Conservation (phyloP, 2,888 invertebrate species). For the Leucoptera coffeella region DNA sequence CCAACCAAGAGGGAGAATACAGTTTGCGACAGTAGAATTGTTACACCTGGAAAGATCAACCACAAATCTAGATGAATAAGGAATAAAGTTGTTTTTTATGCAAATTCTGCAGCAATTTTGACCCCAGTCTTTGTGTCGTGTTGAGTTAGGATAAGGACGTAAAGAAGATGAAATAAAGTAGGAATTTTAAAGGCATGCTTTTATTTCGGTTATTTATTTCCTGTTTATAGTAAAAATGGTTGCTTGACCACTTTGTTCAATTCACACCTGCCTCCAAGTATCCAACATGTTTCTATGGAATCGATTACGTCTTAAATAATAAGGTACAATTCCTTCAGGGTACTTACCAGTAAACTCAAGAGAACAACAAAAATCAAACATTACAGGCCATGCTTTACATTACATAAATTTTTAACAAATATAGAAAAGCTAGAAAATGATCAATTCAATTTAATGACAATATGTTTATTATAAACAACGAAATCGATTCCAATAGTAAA, state of each 20-base stretch:
- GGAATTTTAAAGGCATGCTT: too few species aligned
- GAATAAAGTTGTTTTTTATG: neutral
- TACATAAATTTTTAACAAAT: too few species aligned
- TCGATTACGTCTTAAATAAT: constrained; percentile 28
- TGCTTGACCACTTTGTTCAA: neutral
- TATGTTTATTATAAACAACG: too few species aligned
- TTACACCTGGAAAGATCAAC: constrained; percentile 91
- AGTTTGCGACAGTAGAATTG: constrained; percentile 98
- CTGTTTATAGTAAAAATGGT: neutral
- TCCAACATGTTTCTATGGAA: constrained; percentile 29
- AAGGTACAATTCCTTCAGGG: constrained; percentile 10
- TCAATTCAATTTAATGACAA: too few species aligned
- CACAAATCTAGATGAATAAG: constrained; percentile 12
- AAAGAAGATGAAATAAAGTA: too few species aligned
- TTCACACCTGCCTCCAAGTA: constrained; percentile 32
- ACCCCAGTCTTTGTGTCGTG: constrained; percentile 32
- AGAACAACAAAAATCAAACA: too few species aligned
- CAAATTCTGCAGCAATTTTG: constrained; percentile 3
- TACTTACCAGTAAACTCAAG: too few species aligned
- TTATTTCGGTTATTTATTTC: too few species aligned
- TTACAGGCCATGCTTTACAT: too few species aligned
- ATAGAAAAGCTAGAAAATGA: too few species aligned
- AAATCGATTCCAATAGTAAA: constrained; percentile 41
- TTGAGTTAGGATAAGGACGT: constrained; percentile 42
- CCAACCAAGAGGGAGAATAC: constrained; percentile 99